Evolutionary conservation across 2,888 invertebrate genomes (phyloP), one percentile per base, ranked within the genome.

Genomic region (Suillia variegata): DNA sequence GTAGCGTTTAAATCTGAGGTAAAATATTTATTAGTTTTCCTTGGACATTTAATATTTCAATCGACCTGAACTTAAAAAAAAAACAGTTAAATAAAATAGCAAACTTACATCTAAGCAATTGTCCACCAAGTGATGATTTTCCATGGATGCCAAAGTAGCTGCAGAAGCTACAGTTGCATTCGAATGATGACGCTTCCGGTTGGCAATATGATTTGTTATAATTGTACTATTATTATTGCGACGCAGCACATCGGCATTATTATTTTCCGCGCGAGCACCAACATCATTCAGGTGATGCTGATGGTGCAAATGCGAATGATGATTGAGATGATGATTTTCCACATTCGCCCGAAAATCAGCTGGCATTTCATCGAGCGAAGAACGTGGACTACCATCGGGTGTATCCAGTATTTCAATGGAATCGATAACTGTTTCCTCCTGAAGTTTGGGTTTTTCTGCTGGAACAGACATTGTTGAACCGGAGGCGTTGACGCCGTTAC

Each of bases 351-450:
- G 2, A 15, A 57, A 50, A 33, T 48, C 58, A 1, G 52, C 52
- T 1, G 56, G 49, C 34, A 58, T 45, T 13, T 67, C 69, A 26
- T 68, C 67, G 34, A 65, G 18, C 21, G 66, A 65, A 10, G 70
- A 64, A 26, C 70, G 70, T 3, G 75, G 78, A 65, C 80, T 80
- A 20, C 76, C 75, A 52, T 79, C 80, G 8, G 80, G 80, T 8
- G 80, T 79, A 56, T 80, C 80, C 31, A 80, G 61, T 34, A 80
- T 80, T 61, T 80, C 80, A 64, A 80, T 80, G 5, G 79, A 78
- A 61, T 80, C 79, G 47, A 80, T 74, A 17, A 75, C 45, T 54
- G 56, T 34, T 42, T 64, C 66, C 21, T 58, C 26, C 54, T 50
- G 54, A n/a, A n/a, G n/a, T 2, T 48, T 21, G 48, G 38, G 26